Evolutionary conservation across 2,888 invertebrate species (phyloP).

Genomic region (Chymomyza amoena): DNA sequence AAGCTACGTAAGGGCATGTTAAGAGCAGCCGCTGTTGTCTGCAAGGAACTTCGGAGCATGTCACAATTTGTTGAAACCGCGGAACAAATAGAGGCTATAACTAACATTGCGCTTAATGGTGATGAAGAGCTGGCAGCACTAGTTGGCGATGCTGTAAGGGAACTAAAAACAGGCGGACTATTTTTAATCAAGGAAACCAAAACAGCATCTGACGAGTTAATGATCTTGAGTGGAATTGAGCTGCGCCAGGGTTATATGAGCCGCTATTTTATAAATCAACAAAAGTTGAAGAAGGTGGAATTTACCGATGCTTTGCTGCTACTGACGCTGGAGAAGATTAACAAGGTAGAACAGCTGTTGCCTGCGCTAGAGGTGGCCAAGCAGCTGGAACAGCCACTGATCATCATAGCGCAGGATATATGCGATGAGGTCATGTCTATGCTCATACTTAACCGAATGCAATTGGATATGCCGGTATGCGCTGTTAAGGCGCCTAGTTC

Average conservation of each 20-base stretch:
- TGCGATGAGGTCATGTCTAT: slow-evolving; percentile 96
- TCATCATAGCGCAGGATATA: slow-evolving; percentile 96
- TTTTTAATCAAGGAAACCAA: slow-evolving; percentile 99
- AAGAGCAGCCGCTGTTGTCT: slow-evolving; percentile 95
- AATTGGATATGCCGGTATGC: slow-evolving; percentile 94
- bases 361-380: slow-evolving; percentile 98
- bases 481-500: slow-evolving; percentile 98
- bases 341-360: slow-evolving; percentile 95
- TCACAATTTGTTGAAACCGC: slow-evolving; percentile 98
- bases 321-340: slow-evolving; percentile 98
- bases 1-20: slow-evolving; percentile 96
- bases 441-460: slow-evolving; percentile 92
- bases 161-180: slow-evolving; percentile 96
- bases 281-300: slow-evolving; percentile 97
- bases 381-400: slow-evolving; percentile 91
- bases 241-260: slow-evolving; percentile 99
- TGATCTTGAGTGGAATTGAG: slow-evolving; percentile 98
- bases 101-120: slow-evolving; percentile 98
- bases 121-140: slow-evolving; percentile 92
- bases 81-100: slow-evolving; percentile 98
- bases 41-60: slow-evolving; percentile 90
- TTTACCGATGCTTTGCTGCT: slow-evolving; percentile 96
- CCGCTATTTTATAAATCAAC: slow-evolving; percentile 98
- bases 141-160: slow-evolving; percentile 97
- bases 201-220: slow-evolving; percentile 94